Base-by-base conservation (phyloP, 2,888 invertebrate species). In the Catocala fraxini region DNA sequence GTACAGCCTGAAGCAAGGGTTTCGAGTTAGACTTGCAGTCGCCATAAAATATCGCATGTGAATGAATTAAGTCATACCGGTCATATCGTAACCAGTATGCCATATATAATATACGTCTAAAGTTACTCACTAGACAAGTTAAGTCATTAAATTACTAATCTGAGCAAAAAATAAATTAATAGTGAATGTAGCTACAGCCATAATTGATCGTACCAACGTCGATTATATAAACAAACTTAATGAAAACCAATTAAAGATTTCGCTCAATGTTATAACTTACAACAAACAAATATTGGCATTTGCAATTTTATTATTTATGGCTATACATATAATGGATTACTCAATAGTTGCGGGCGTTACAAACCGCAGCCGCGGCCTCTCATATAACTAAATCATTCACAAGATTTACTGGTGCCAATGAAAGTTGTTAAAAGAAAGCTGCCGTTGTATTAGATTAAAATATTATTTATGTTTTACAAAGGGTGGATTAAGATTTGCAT, bases 401-500 rank as follows among this genome's bases (percentile, higher is more conserved):
- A 77, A 73, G 74, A 77, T 81, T 76, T 68, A 83, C 78, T 80
- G 77, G 78, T 78, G 73, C 75, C 72, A 80, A 84, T 79, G 86
- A 86, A 86, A 86, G 85, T 83, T 78, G 75, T 54, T 71, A 74
- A 71, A 82, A 77, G 83, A 82, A 82, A 83, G 82, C 75, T 76
- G 81, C 72, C 77, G 73, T 75, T 74, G 68, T 69, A 71, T 71
- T 78, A 75, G 73, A 80, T 83, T 77, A 77, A 78, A 79, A 76
- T 75, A 73, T 80, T 84, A 83, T 78, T 79, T 74, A 78, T 79
- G 66, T 70, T 73, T 77, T 77, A 84, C 79, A 81, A 77, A 80
- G 77, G 76, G 74, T 71, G 75, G 81, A 82, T 81, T 81, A 78
- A 71, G 81, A 83, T 86, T 84, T 82, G 84, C 85, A 86, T 86